These are phyloP conservation scores for Zhengitettix transpicula DNA, from an alignment of 2,888 invertebrate species.

Conservation along the genomic window DNA sequence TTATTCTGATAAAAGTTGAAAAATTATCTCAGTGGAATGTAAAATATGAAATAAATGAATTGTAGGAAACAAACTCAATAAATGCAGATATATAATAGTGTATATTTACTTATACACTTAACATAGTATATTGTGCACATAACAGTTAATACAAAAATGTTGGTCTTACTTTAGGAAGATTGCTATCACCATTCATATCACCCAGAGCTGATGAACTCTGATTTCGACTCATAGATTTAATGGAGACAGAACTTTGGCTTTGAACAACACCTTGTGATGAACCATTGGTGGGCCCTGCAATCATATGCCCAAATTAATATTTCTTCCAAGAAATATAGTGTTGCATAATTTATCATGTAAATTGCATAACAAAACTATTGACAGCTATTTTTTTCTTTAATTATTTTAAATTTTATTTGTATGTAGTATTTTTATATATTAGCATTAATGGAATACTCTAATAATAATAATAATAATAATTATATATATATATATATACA, in stretches of 20 bases:
- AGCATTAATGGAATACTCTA: too few species aligned
- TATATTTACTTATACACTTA: background rate
- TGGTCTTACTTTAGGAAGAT: conserved; percentile 32
- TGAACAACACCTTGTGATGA: conserved; percentile 38
- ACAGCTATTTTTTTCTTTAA: too few species aligned
- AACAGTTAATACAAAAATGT: background rate
- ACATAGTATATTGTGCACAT: background rate
- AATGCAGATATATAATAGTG: background rate
- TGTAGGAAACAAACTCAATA: background rate
- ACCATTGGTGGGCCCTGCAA: background rate
- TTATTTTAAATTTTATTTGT: too few species aligned
- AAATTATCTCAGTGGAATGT: too few species aligned
- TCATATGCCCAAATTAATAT: background rate
- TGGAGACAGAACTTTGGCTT: conserved; percentile 67
- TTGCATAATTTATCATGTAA: too few species aligned
- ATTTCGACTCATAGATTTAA: conserved; percentile 66
- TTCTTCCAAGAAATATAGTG: too few species aligned
- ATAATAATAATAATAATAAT: too few species aligned
- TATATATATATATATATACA: too few species aligned
- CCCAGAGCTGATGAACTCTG: conserved; percentile 47
- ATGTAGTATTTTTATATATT: too few species aligned
- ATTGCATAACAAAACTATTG: too few species aligned
- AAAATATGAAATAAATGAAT: too few species aligned
- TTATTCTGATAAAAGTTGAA: too few species aligned
- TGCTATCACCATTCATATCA: conserved; percentile 41